Evolutionary conservation across 2,888 invertebrate species (phyloP).

Genomic region (Leptopilina myrica): DNA sequence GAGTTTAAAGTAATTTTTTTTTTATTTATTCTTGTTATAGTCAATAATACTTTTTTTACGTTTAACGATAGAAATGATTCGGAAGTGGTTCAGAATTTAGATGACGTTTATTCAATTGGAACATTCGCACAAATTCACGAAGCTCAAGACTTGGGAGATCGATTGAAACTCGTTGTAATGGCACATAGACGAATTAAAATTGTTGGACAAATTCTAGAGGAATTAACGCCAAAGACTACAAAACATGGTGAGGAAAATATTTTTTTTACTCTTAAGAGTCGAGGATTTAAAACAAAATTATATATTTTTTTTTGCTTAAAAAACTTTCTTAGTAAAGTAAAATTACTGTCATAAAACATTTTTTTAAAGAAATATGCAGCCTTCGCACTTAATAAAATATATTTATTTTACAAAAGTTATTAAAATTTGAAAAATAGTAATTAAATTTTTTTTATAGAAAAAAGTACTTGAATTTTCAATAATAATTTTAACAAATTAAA

Average conservation of each 20-base stretch:
- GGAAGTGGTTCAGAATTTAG: slow-evolving; percentile 89
- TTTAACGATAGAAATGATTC: slow-evolving; percentile 82
- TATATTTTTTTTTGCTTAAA: too few species aligned
- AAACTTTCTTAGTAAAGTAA: too few species aligned
- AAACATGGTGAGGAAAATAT: slow-evolving; percentile 78
- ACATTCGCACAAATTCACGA: slow-evolving; percentile 99
- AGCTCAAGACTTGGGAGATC: slow-evolving; percentile 95
- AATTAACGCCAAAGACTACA: slow-evolving; percentile 80
- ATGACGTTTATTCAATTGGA: slow-evolving; percentile 93
- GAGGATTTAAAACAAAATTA: too few species aligned
- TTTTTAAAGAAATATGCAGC: too few species aligned
- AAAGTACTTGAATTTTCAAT: too few species aligned
- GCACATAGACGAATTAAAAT: slow-evolving; percentile 93
- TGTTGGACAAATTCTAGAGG: slow-evolving; percentile 87
- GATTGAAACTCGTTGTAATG: slow-evolving; percentile 93
- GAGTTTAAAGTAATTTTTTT: slow-evolving; percentile 61
- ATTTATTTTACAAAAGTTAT: too few species aligned
- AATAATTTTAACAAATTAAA: too few species aligned
- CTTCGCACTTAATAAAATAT: too few species aligned
- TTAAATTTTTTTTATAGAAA: too few species aligned
- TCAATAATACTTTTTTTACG: too few species aligned
- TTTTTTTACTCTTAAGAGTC: not conserved
- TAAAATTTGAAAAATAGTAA: too few species aligned
- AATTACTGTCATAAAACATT: too few species aligned
- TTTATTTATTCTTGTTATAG: slow-evolving; percentile 20